A percentile compares a stretch with the other conserved stretches of the same genome.
Conservation (phyloP, 2,888 invertebrate species). For the Aleiodes testaceus region DNA sequence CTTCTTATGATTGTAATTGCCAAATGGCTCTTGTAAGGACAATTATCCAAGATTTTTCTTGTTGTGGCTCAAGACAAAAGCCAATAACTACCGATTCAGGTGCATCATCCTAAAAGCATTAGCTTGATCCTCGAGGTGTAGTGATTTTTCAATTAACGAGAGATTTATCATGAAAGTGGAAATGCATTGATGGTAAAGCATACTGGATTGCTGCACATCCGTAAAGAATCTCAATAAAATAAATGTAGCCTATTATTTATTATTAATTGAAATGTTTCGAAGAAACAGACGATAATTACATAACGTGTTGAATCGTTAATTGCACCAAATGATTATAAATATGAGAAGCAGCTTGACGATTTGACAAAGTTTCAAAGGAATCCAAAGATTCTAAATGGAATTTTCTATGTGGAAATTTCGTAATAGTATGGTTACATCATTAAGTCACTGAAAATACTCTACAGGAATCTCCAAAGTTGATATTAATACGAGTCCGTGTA, state of each 20-base stretch:
- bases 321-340: conserved; percentile 64
- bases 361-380: neutral
- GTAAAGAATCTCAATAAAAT: conserved; percentile 18
- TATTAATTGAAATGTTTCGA: conserved; percentile 23
- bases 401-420: conserved; percentile 21
- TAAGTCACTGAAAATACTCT: conserved; percentile 20
- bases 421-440: conserved; percentile 1
- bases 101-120: conserved; percentile 34
- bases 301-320: conserved; percentile 57
- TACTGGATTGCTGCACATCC: conserved; percentile 6
- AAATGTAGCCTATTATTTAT: conserved; percentile 35
- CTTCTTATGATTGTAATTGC: conserved; percentile 70
- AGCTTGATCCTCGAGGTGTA: conserved; percentile 41
- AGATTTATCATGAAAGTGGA: neutral
- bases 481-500: conserved; percentile 12
- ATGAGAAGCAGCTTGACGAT: conserved; percentile 43
- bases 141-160: conserved; percentile 24
- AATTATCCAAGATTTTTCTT: conserved; percentile 9
- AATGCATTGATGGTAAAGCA: neutral
- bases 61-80: conserved; percentile 22
- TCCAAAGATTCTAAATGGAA: conserved; percentile 1
- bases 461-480: conserved; percentile 21
- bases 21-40: conserved; percentile 71
- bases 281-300: conserved; percentile 7
- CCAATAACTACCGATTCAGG: conserved; percentile 37